These are phyloP conservation scores for Stomatorhinus ivindoensis DNA, from an alignment of 2,113 vertebrate genomes.

Conservation along the genomic window DNA sequence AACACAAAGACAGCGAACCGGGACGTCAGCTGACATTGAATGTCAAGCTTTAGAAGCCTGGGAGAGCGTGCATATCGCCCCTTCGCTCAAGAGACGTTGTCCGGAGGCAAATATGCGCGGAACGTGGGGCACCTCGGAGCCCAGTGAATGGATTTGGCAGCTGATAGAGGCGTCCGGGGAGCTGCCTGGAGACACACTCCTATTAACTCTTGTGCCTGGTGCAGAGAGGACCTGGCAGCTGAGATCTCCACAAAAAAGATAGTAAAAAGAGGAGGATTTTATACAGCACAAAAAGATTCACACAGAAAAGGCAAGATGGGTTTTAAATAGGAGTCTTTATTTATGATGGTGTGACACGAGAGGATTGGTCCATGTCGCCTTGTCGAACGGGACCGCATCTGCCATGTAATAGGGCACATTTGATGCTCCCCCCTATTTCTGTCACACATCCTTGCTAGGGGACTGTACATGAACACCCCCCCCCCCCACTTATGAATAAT, in stretches of 20 bases:
- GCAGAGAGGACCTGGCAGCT: no score
- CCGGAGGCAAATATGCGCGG: constrained; percentile 12
- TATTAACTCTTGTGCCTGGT: neutral
- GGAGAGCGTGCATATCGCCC: neutral
- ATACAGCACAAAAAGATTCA: neutral
- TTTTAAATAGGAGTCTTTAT: constrained; percentile 8
- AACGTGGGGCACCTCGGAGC: constrained; percentile 11
- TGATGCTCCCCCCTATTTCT: neutral
- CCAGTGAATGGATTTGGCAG: constrained; percentile 2
- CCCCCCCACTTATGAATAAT: neutral
- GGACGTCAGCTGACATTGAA: neutral
- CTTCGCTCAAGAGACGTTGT: constrained; percentile 4
- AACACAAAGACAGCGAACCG: neutral
- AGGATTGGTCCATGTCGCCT: neutral
- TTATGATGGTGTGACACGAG: neutral
- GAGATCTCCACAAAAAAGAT: neutral
- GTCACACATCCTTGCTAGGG: neutral
- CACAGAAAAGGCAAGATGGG: neutral
- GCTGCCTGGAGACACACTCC: neutral
- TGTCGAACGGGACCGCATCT: no score
- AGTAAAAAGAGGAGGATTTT: neutral
- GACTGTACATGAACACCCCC: neutral
- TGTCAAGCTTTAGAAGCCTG: neutral
- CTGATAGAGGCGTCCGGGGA: neutral
- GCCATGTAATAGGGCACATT: neutral